These are phyloP conservation scores for Enteromius afrohamiltoni DNA, from an alignment of 2,797 vertebrate genomes.

Conservation along the genomic window DNA sequence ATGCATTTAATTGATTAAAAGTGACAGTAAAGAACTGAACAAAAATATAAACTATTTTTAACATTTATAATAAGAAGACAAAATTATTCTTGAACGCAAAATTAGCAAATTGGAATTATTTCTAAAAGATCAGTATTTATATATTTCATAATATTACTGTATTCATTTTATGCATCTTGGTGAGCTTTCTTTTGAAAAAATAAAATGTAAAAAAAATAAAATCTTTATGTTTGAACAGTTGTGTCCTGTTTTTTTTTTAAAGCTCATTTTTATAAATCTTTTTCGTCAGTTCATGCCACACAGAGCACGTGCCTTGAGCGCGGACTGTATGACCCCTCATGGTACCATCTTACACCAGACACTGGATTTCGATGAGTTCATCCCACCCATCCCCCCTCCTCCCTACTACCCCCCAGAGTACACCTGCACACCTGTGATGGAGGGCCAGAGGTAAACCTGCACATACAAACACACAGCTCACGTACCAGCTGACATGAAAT, in stretches of 20 bases:
- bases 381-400: slow-evolving; percentile 93
- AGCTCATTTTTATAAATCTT: background rate
- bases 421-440: slow-evolving; percentile 88
- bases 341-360: slow-evolving; percentile 92
- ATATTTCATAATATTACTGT: background rate
- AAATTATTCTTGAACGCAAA: background rate
- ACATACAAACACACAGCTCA: slow-evolving; percentile 18
- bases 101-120: background rate
- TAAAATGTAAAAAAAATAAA: background rate
- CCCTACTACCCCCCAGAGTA: slow-evolving; percentile 98
- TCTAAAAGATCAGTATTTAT: background rate
- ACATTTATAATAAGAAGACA: background rate
- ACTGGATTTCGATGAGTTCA: slow-evolving; percentile 96
- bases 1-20: background rate
- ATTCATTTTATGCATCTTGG: background rate
- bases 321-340: slow-evolving; percentile 91
- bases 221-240: background rate
- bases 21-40: background rate
- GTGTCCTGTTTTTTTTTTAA: background rate
- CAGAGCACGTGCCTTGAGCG: slow-evolving; percentile 81
- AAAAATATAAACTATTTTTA: background rate
- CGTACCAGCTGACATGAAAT: background rate
- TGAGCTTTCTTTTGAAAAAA: background rate
- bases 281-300: slow-evolving; percentile 90
- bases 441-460: slow-evolving; percentile 86